Conservation (phyloP, 2,113 vertebrate genomes). For the Bungarus multicinctus region DNA sequence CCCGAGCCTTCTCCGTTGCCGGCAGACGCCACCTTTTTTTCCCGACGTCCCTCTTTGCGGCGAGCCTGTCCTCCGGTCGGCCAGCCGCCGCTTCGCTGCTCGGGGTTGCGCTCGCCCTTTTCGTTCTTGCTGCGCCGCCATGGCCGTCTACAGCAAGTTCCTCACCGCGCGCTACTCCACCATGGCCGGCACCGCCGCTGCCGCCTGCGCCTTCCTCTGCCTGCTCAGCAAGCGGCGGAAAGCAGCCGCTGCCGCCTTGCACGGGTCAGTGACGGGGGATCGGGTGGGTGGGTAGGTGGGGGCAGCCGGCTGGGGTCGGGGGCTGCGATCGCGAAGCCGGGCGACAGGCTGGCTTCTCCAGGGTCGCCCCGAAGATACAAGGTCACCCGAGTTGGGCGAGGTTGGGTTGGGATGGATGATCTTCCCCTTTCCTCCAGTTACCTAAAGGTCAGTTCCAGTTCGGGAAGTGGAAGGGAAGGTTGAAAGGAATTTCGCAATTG, state of each 20-base stretch:
- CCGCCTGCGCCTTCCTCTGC: slow-evolving; percentile 76
- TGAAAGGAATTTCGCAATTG: background rate
- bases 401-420: background rate
- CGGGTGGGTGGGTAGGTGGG: too few relatives aligned
- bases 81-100: background rate
- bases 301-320: rapidly evolving
- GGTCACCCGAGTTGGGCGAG: background rate
- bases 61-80: background rate
- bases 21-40: background rate
- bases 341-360: background rate
- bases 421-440: background rate
- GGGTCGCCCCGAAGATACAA: background rate
- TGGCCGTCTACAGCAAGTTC: slow-evolving; percentile 90
- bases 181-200: slow-evolving; percentile 77
- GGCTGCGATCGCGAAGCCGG: background rate
- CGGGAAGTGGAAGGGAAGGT: background rate
- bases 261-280: background rate
- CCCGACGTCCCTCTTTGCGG: slow-evolving; percentile 58
- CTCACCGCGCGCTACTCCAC: slow-evolving; percentile 84
- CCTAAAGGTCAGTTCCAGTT: background rate
- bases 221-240: slow-evolving; percentile 72
- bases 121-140: slow-evolving; percentile 52
- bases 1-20: background rate
- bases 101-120: background rate
- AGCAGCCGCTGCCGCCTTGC: slow-evolving; percentile 50